Conservation (phyloP, 1,140 invertebrate species). For the Nomia melanderi region DNA sequence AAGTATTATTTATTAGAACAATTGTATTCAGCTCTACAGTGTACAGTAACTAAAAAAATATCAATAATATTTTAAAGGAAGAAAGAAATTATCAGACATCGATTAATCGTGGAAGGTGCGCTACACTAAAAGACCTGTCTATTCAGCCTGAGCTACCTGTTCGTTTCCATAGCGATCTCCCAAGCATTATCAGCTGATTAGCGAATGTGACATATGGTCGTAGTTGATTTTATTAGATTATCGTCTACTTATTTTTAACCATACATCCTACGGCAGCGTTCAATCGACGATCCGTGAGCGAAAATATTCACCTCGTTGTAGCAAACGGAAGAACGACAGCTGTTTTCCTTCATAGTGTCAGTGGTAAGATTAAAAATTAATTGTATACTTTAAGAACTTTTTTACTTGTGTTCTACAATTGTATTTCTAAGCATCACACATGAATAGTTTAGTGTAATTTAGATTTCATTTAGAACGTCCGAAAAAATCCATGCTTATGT, state of each 20-base stretch:
- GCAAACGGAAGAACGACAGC: not conserved
- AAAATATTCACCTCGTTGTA: not conserved
- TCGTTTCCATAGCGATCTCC: slow-evolving; percentile 71
- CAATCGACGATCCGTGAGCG: slow-evolving; percentile 3
- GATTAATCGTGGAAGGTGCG: slow-evolving; percentile 9
- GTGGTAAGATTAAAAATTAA: slow-evolving; percentile 17
- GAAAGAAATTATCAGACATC: not conserved
- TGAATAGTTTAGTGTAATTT: not conserved
- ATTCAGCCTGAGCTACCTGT: not conserved
- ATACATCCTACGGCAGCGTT: slow-evolving; percentile 4
- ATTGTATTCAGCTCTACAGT: too few relatives aligned
- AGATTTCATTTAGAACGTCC: too few relatives aligned
- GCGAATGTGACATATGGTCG: slow-evolving; percentile 71
- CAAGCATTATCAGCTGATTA: slow-evolving; percentile 75
- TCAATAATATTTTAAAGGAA: too few relatives aligned
- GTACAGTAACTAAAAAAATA: too few relatives aligned
- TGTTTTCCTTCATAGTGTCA: too few relatives aligned
- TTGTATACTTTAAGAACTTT: slow-evolving; percentile 7
- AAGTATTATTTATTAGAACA: too few relatives aligned
- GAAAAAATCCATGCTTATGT: too few relatives aligned
- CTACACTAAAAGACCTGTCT: not conserved
- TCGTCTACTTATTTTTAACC: slow-evolving; percentile 63
- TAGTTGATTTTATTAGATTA: slow-evolving; percentile 72
- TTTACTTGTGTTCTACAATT: too few relatives aligned
- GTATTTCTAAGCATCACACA: too few relatives aligned